A percentile compares a stretch with the other conserved stretches of the same genome.
phyloP scores from a whole-genome alignment of 2,888 invertebrate genomes.

The Oxystoma pomonae region DNA sequence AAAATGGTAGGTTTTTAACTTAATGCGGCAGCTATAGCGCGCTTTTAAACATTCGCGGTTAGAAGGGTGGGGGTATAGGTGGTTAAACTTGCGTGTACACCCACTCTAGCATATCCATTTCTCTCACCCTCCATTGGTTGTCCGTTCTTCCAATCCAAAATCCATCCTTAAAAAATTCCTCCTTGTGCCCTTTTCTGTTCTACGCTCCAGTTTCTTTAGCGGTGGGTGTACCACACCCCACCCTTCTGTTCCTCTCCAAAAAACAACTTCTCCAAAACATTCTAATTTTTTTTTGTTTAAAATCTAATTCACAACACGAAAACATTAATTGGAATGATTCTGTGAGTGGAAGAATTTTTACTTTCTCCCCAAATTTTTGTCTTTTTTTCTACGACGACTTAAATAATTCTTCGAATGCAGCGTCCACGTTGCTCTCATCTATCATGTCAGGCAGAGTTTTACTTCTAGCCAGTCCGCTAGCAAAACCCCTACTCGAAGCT shows the following conservation, averaged over 20 bases:
- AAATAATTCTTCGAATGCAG: conserved; percentile 84
- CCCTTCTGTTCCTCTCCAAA: conserved; percentile 6
- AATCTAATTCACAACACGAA: not conserved
- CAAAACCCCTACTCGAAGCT: conserved; percentile 31
- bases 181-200: not conserved
- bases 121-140: not conserved
- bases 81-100: not conserved
- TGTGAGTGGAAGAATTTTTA: not conserved
- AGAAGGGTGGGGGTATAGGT: not conserved
- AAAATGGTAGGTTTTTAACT: not conserved
- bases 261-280: conserved; percentile 9
- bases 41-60: not conserved
- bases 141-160: no score
- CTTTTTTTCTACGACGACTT: conserved; percentile 37
- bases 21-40: not conserved
- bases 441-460: conserved; percentile 72
- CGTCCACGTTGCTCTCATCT: conserved; percentile 80
- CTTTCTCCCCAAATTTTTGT: not conserved
- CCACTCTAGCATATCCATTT: not conserved
- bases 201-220: not conserved
- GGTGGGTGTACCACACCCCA: not conserved
- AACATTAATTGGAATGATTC: not conserved
- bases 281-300: not conserved
- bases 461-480: conserved; percentile 65
- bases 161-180: no score